Conservation (phyloP, 2,888 invertebrate genomes). For the Andrena chrysosceles region DNA sequence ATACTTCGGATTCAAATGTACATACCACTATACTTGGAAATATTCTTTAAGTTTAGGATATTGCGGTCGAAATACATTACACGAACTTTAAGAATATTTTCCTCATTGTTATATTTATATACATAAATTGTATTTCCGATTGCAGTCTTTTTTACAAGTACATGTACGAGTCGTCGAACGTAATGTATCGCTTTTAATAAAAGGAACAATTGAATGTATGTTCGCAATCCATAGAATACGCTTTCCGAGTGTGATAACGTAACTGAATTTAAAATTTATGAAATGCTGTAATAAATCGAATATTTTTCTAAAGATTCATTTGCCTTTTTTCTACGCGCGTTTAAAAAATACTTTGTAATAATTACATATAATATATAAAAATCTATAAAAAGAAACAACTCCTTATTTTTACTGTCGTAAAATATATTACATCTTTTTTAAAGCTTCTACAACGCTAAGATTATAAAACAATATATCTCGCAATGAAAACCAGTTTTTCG, state of each 20-base stretch:
- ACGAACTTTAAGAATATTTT: slow-evolving; percentile 47
- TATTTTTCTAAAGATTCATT: slow-evolving; percentile 26
- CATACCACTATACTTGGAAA: slow-evolving; percentile 39
- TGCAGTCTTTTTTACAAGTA: slow-evolving; percentile 33
- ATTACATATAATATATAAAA: background rate
- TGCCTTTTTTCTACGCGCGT: background rate
- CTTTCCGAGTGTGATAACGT: slow-evolving; percentile 21
- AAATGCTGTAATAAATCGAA: slow-evolving; percentile 45
- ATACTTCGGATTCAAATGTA: slow-evolving; percentile 38
- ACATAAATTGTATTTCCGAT: slow-evolving; percentile 25
- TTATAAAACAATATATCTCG: slow-evolving; percentile 90
- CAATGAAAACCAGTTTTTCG: slow-evolving; percentile 88
- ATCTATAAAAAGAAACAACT: slow-evolving; percentile 12
- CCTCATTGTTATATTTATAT: slow-evolving; percentile 54
- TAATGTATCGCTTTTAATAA: background rate
- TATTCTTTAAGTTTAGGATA: slow-evolving; percentile 20
- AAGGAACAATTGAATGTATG: slow-evolving; percentile 24
- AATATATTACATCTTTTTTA: slow-evolving; percentile 85
- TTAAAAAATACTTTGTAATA: background rate
- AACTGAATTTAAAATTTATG: slow-evolving; percentile 22
- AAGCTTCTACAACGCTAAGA: slow-evolving; percentile 91
- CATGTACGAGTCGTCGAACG: slow-evolving; percentile 9
- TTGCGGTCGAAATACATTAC: slow-evolving; percentile 30
- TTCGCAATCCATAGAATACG: background rate
- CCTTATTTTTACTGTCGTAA: slow-evolving; percentile 18